Evolutionary conservation across 1,140 invertebrate genomes (phyloP).

Genomic region (Drosophila sucinea): DNA sequence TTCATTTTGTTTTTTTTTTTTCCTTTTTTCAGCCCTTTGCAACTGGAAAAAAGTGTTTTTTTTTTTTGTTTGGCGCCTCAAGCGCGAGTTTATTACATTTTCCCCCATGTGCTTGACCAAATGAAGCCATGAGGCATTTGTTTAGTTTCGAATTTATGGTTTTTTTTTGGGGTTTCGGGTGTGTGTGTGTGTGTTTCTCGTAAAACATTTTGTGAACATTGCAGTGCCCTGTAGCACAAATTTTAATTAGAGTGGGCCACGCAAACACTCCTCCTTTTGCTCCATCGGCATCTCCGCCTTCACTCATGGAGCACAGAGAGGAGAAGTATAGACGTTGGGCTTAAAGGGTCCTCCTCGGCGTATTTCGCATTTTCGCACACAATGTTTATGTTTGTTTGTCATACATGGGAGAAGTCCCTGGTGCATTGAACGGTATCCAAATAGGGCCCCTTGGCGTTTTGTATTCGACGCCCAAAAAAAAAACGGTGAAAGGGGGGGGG

Average conservation of each 20-base stretch:
- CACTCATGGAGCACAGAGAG: too few species aligned
- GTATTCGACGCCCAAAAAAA: conserved; percentile 43
- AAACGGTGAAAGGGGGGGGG: too few species aligned
- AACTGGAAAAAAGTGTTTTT: not conserved
- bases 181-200: conserved; percentile 40
- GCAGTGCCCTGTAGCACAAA: conserved; percentile 63
- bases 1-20: not conserved
- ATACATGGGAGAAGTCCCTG: conserved; percentile 68
- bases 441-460: conserved; percentile 69
- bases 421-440: conserved; percentile 78
- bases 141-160: conserved; percentile 51
- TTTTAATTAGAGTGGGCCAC: conserved; percentile 77
- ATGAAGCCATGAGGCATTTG: conserved; percentile 59
- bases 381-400: conserved; percentile 80
- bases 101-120: conserved; percentile 39
- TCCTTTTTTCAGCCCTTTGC: not conserved
- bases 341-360: conserved; percentile 30
- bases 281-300: too few species aligned
- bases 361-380: conserved; percentile 66
- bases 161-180: conserved; percentile 19
- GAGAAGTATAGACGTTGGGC: conserved; percentile 62
- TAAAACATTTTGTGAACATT: conserved; percentile 60
- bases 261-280: conserved; percentile 57
- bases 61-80: conserved; percentile 27
- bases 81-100: conserved; percentile 69